phyloP scores from a whole-genome alignment of 2,113 vertebrate genomes.

The Chiloscyllium plagiosum region DNA sequence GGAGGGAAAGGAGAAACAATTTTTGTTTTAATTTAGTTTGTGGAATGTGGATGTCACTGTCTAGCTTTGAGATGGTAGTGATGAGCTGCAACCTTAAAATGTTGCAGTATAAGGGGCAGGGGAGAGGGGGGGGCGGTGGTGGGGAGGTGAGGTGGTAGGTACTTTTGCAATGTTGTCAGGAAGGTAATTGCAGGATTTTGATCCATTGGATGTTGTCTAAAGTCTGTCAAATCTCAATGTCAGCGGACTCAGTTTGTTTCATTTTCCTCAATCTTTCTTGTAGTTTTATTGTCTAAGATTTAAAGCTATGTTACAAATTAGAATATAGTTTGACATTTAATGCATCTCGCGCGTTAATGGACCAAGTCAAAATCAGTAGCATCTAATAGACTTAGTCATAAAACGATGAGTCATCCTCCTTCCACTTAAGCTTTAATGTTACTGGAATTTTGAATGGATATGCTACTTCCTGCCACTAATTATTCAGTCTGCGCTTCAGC shows the following conservation, averaged over 20 bases:
- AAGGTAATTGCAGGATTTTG: no score
- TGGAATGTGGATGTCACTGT: no score
- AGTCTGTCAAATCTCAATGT: neutral
- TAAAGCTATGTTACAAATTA: neutral
- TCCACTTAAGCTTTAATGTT: neutral
- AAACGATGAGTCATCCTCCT: slow-evolving; percentile 3
- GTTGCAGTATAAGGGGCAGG: no score
- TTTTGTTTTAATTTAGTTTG: no score
- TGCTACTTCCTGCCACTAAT: neutral
- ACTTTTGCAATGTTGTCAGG: no score
- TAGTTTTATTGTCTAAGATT: neutral
- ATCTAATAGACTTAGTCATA: neutral
- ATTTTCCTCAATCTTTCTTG: neutral
- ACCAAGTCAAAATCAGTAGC: neutral
- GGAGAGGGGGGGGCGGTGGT: no score
- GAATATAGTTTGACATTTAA: neutral
- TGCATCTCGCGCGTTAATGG: neutral
- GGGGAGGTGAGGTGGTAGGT: no score
- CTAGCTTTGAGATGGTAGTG: no score
- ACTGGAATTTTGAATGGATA: slow-evolving; percentile 6
- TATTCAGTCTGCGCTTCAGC: neutral
- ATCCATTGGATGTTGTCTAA: neutral
- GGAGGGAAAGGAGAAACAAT: neutral
- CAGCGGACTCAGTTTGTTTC: neutral
- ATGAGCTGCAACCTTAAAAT: no score